A percentile compares a stretch with the other conserved stretches of the same genome.
Conservation (phyloP, 2,888 invertebrate species). For the Ormyrus rosae region DNA sequence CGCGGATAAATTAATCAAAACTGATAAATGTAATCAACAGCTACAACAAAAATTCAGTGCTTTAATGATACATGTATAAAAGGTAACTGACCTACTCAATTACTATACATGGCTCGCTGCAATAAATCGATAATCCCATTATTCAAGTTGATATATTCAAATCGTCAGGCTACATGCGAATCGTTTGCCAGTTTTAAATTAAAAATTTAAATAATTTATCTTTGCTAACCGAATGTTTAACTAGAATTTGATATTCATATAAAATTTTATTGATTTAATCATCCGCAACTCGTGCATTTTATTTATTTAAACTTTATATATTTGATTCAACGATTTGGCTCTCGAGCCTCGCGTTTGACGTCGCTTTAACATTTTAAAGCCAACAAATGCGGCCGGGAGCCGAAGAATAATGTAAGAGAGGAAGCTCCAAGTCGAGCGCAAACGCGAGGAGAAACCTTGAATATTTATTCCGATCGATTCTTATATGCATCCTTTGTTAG, state of each 20-base stretch:
- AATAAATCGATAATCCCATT: conserved; percentile 40
- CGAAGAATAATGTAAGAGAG: neutral
- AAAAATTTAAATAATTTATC: no score
- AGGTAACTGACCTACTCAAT: conserved; percentile 45
- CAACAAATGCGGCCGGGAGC: no score
- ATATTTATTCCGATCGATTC: conserved; percentile 55
- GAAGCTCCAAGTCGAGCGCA: neutral
- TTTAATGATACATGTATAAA: conserved; percentile 12
- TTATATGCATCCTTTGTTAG: conserved; percentile 41
- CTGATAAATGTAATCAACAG: conserved; percentile 2
- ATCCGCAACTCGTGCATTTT: neutral
- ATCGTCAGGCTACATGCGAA: neutral
- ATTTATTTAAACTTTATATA: no score
- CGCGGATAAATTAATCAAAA: neutral
- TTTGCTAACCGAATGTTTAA: neutral
- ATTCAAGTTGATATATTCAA: conserved; percentile 45
- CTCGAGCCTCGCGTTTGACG: no score
- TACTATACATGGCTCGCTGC: conserved; percentile 4
- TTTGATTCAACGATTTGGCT: neutral
- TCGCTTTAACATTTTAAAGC: no score
- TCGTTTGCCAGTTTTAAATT: no score
- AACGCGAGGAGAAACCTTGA: conserved; percentile 33
- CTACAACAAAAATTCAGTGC: conserved; percentile 24
- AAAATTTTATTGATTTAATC: neutral
- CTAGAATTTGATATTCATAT: neutral